Evolutionary conservation across 2,113 vertebrate genomes (phyloP).

Genomic region (Alectura lathami): DNA sequence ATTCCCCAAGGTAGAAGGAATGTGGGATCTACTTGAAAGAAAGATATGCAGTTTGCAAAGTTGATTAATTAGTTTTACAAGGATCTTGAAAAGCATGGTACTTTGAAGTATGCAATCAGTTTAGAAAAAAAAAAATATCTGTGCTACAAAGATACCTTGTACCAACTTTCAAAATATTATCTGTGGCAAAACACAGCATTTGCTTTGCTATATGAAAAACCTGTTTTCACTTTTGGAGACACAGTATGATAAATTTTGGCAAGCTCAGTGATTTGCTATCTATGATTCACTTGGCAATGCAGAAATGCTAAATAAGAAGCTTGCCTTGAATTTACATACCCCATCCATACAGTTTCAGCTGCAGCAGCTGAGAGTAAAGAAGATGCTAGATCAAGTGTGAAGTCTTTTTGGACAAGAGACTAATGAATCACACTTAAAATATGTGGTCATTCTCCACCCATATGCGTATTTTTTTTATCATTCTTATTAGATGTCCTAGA

Average conservation of each 20-base stretch:
- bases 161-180: conserved; percentile 74
- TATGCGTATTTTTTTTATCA: background rate
- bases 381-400: conserved; percentile 20
- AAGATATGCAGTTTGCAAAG: conserved; percentile 64
- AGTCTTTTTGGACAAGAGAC: conserved; percentile 13
- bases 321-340: conserved; percentile 41
- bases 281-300: conserved; percentile 62
- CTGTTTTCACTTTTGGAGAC: conserved; percentile 70
- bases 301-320: conserved; percentile 62
- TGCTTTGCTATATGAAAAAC: conserved; percentile 65
- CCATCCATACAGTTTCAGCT: conserved; percentile 24
- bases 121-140: conserved; percentile 51
- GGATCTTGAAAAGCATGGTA: conserved; percentile 66
- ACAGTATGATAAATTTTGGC: conserved; percentile 71
- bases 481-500: background rate
- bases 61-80: conserved; percentile 78
- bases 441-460: background rate
- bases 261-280: conserved; percentile 65
- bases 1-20: conserved; percentile 66
- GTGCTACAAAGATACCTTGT: conserved; percentile 69
- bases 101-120: conserved; percentile 73
- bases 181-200: conserved; percentile 72
- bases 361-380: conserved; percentile 48
- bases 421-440: conserved; percentile 5
- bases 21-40: conserved; percentile 66